Evolutionary conservation across 2,888 invertebrate species (phyloP), one percentile per base, ranked within the genome.

Genomic region (Apodemia hepburni): DNA sequence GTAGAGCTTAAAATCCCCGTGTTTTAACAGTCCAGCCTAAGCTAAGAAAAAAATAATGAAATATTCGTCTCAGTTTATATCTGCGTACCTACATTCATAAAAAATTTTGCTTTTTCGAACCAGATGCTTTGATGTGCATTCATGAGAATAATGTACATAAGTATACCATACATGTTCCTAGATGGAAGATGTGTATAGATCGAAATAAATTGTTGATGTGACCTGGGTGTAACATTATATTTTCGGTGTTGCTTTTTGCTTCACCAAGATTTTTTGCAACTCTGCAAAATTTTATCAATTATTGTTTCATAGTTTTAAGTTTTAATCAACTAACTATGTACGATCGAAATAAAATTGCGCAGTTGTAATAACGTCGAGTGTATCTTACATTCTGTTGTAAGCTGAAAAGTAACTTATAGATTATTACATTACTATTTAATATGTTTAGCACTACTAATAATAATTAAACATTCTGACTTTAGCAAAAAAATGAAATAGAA

Each of bases 21-120:
- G 86, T 84, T 88, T 87, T 87, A 87, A 78, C 86, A 89, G 87
- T 76, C 78, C 79, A 85, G 87, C 85, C 86, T 87, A 88, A 89
- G 87, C 90, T 90, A 89, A 84, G 82, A 85, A 88, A 38, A 86
- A 82, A n/a, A n/a, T 78, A 68, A 78, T 79, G 81, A 82, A 84
- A 76, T 78, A 78, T 72, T 81, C 68, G 80, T 70, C 71, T 77
- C 73, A 73, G 71, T 78, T 73, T 67, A 74, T 75, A 73, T 76
- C 67, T 73, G 73, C 72, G 71, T 75, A 73, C 71, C 73, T 76
- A 77, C 61, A 45, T 64, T 58, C 63, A 72, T 73, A 74, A 75
- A 74, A 72, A 72, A 73, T 70, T 71, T 74, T 78, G 70, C 70
- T 75, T 73, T 75, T 69, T 71, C 74, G 77, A 83, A 38, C 11